A percentile compares a stretch with the other conserved stretches of the same genome.
Conservation (phyloP, 2,113 vertebrate genomes). For the Solea senegalensis region DNA sequence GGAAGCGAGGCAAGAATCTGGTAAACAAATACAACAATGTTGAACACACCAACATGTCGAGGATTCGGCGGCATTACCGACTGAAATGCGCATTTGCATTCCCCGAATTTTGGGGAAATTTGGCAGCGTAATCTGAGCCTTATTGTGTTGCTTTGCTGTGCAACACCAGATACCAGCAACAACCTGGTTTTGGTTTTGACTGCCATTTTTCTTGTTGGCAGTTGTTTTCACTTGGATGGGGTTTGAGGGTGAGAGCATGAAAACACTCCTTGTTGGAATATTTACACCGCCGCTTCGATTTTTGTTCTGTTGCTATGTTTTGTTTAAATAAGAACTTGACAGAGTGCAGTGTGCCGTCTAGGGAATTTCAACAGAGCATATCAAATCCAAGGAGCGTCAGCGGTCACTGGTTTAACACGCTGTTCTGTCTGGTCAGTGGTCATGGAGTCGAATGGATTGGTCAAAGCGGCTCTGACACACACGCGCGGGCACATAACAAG, state of each 20-base stretch:
- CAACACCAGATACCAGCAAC: slow-evolving; percentile 63
- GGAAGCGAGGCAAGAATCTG: slow-evolving; percentile 61
- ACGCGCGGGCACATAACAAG: slow-evolving; percentile 20
- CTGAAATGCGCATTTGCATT: slow-evolving; percentile 53
- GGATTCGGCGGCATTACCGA: slow-evolving; percentile 45
- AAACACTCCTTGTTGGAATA: slow-evolving; percentile 51
- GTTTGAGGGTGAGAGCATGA: slow-evolving; percentile 52
- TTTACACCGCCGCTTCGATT: slow-evolving; percentile 65
- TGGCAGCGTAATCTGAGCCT: slow-evolving; percentile 72
- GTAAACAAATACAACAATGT: slow-evolving; percentile 63
- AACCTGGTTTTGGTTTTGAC: slow-evolving; percentile 72
- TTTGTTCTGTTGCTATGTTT: slow-evolving; percentile 46
- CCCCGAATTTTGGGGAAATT: slow-evolving; percentile 63
- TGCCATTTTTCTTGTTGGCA: slow-evolving; percentile 69
- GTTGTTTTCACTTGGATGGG: slow-evolving; percentile 69
- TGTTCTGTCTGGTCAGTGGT: slow-evolving; percentile 25
- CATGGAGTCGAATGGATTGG: slow-evolving; percentile 43
- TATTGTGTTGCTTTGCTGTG: slow-evolving; percentile 70
- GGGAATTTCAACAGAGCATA: slow-evolving; percentile 41
- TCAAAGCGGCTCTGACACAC: slow-evolving; percentile 40
- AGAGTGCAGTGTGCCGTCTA: slow-evolving; percentile 48
- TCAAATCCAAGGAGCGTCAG: slow-evolving; percentile 52
- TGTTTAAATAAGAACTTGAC: slow-evolving; percentile 68
- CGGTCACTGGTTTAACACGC: slow-evolving; percentile 36
- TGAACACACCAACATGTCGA: slow-evolving; percentile 42